A percentile compares a stretch with the other conserved stretches of the same genome.
phyloP scores from a whole-genome alignment of 2,113 vertebrate genomes.

The Megaleporinus macrocephalus region DNA sequence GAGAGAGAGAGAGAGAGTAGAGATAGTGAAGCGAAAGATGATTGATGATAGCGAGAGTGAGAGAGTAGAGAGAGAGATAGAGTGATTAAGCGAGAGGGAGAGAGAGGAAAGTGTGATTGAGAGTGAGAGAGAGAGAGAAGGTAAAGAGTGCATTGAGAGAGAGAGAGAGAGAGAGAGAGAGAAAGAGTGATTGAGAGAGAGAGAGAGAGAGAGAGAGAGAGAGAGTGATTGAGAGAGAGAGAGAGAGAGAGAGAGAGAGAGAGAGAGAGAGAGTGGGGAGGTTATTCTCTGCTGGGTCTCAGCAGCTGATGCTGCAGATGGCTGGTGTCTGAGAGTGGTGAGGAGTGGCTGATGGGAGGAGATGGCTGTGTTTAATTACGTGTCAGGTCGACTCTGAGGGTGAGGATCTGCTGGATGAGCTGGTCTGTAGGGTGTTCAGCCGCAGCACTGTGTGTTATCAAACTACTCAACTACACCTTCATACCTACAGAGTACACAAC shows the following conservation, averaged over 20 bases:
- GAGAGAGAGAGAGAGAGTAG: no score
- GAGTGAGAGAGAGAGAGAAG: no score
- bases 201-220: no score
- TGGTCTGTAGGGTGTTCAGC: background rate
- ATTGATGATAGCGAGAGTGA: background rate
- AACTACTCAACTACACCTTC: background rate
- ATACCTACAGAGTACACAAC: background rate
- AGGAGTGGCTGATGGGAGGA: conserved; percentile 83
- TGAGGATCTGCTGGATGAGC: conserved; percentile 66
- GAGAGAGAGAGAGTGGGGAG: conserved; percentile 9
- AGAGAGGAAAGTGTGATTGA: no score
- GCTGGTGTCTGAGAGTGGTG: conserved; percentile 83
- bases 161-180: no score
- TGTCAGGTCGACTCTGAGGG: conserved; percentile 84
- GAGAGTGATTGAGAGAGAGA: no score
- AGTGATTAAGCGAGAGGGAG: no score
- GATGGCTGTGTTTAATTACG: conserved; percentile 92
- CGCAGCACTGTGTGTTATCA: background rate
- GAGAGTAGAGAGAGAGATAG: no score
- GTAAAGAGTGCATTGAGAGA: no score
- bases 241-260: background rate
- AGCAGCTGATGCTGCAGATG: conserved; percentile 90
- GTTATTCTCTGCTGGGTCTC: conserved; percentile 67
- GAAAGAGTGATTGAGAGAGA: no score
- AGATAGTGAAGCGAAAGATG: no score